Evolutionary conservation across 2,113 vertebrate species (phyloP).

Genomic region (Sphyrna mokarran): DNA sequence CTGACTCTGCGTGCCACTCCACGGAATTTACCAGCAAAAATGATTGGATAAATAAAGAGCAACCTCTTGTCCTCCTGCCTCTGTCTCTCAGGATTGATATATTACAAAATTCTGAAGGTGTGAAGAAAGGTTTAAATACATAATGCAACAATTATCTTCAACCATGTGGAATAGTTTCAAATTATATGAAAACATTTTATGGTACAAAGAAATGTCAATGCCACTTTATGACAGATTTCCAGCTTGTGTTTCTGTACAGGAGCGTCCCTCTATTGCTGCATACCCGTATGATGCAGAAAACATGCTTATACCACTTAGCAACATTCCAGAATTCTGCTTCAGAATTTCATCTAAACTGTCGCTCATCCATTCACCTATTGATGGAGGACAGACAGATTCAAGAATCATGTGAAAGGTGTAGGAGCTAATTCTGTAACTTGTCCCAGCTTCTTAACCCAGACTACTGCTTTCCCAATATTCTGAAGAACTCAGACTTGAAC

Average conservation of each 20-base stretch:
- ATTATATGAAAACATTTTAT: neutral
- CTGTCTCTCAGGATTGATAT: neutral
- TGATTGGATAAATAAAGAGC: no score
- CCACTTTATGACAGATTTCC: conserved; percentile 5
- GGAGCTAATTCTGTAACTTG: conserved; percentile 58
- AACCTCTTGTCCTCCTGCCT: no score
- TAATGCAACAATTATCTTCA: neutral
- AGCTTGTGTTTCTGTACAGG: conserved; percentile 50
- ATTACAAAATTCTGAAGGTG: neutral
- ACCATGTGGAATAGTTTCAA: neutral
- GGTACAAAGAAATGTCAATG: no score
- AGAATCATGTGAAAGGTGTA: conserved; percentile 46
- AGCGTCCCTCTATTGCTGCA: conserved; percentile 74
- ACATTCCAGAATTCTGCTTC: conserved; percentile 68
- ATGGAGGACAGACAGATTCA: conserved; percentile 48
- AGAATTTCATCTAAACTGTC: conserved; percentile 58
- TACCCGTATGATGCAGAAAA: conserved; percentile 74
- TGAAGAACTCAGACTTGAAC: conserved; percentile 57
- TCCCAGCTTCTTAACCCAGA: conserved; percentile 63
- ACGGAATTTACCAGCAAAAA: no score
- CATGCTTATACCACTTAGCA: conserved; percentile 58
- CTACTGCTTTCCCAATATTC: conserved; percentile 70
- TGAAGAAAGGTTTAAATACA: neutral
- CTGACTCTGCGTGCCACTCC: no score
- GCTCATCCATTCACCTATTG: conserved; percentile 58